These are phyloP conservation scores for Argyresthia albistria DNA, from an alignment of 2,888 invertebrate genomes.

Conservation along the genomic window DNA sequence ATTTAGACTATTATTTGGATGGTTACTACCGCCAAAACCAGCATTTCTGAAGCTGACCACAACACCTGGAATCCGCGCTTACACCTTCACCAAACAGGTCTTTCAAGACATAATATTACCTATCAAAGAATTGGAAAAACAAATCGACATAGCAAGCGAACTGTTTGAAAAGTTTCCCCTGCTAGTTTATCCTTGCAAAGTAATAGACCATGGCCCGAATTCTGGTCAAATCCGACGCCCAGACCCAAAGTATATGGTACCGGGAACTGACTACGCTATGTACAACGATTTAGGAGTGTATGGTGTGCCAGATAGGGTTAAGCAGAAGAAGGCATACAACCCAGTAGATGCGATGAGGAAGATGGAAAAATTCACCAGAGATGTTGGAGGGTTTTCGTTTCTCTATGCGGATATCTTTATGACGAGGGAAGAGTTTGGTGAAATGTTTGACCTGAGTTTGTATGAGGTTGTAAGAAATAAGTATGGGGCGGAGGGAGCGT, in stretches of 20 bases:
- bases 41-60: conserved; percentile 82
- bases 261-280: conserved; percentile 78
- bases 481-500: conserved; percentile 72
- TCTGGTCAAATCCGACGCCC: conserved; percentile 74
- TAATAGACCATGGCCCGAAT: conserved; percentile 73
- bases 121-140: conserved; percentile 74
- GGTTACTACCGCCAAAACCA: conserved; percentile 79
- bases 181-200: conserved; percentile 78
- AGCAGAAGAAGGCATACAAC: conserved; percentile 72
- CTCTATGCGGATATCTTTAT: conserved; percentile 81
- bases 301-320: conserved; percentile 77
- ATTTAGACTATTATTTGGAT: conserved; percentile 75
- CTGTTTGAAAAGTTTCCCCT: conserved; percentile 78
- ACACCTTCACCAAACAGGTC: conserved; percentile 80
- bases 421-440: conserved; percentile 74
- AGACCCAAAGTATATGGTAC: conserved; percentile 68
- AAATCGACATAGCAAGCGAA: conserved; percentile 71
- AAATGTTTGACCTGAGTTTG: conserved; percentile 78
- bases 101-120: conserved; percentile 82
- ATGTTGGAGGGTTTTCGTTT: conserved; percentile 79
- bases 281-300: conserved; percentile 81
- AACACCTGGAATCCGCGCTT: conserved; percentile 76
- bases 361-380: conserved; percentile 79
- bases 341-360: conserved; percentile 76
- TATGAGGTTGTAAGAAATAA: conserved; percentile 74